Conservation (phyloP, 2,888 invertebrate species). For the Agrotis puta region DNA sequence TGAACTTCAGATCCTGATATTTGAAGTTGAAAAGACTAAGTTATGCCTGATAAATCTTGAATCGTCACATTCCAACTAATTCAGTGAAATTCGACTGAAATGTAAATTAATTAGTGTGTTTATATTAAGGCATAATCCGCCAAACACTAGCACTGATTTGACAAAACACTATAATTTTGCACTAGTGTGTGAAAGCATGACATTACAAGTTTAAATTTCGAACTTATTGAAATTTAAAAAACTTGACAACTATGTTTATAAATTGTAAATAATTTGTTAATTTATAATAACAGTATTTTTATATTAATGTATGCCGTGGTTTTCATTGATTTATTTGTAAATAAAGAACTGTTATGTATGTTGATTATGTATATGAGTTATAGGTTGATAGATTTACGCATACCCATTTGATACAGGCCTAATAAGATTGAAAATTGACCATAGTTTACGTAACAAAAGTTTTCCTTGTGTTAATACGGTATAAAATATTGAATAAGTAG, state of each 20-base stretch:
- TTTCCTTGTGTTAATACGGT: not conserved
- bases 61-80: slow-evolving; percentile 38
- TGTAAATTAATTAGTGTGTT: slow-evolving; percentile 58
- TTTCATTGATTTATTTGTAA: slow-evolving; percentile 72
- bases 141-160: slow-evolving; percentile 71
- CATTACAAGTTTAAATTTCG: slow-evolving; percentile 60
- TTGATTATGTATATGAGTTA: slow-evolving; percentile 60
- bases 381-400: slow-evolving; percentile 65
- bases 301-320: slow-evolving; percentile 72
- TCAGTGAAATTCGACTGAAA: slow-evolving; percentile 64
- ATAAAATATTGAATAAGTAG: not conserved
- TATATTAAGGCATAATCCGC: slow-evolving; percentile 61
- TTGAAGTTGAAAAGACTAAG: slow-evolving; percentile 32
- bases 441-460: not conserved
- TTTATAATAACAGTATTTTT: slow-evolving; percentile 84
- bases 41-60: slow-evolving; percentile 41
- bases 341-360: slow-evolving; percentile 71
- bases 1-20: slow-evolving; percentile 7
- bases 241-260: slow-evolving; percentile 62
- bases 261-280: slow-evolving; percentile 67
- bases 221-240: slow-evolving; percentile 52
- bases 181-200: slow-evolving; percentile 68
- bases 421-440: slow-evolving; percentile 14
- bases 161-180: slow-evolving; percentile 62
- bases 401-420: slow-evolving; percentile 61